Percentiles rank a stretch among this genome's conserved stretches.
phyloP scores from a whole-genome alignment of 2,888 invertebrate species.

The Microctonus brassicae region DNA sequence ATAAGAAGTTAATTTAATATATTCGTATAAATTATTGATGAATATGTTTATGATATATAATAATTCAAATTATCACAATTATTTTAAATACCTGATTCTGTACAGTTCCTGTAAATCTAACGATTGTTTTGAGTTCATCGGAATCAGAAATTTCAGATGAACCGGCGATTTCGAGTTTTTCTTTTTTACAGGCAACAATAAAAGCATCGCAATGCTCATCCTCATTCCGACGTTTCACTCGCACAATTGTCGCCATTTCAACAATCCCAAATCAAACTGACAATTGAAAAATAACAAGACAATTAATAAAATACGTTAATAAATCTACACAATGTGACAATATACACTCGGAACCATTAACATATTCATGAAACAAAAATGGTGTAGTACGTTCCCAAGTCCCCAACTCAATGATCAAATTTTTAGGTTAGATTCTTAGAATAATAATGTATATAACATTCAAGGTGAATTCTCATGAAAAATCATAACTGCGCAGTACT shows the following conservation, averaged over 20 bases:
- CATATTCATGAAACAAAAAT: not conserved
- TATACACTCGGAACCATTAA: too few species aligned
- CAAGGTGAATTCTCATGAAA: too few species aligned
- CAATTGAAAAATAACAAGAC: not conserved
- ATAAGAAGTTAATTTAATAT: slow-evolving; percentile 1
- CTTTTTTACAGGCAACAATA: slow-evolving; percentile 79
- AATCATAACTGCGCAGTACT: too few species aligned
- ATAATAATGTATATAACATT: not conserved
- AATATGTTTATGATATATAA: too few species aligned
- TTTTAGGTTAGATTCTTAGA: not conserved
- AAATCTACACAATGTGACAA: too few species aligned
- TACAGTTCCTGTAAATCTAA: slow-evolving; percentile 82
- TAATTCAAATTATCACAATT: too few species aligned
- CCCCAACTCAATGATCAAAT: not conserved
- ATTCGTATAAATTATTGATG: not conserved
- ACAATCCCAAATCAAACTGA: not conserved
- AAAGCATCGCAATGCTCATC: slow-evolving; percentile 81
- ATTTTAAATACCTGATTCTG: slow-evolving; percentile 73
- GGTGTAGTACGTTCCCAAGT: too few species aligned
- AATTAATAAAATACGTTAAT: not conserved
- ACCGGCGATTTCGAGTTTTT: slow-evolving; percentile 72
- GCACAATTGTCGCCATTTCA: slow-evolving; percentile 75
- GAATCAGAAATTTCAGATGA: slow-evolving; percentile 67
- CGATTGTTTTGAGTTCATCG: slow-evolving; percentile 71
- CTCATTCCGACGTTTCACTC: slow-evolving; percentile 80